Conservation (phyloP, 2,888 invertebrate species). For the Lasioglossum morio region DNA sequence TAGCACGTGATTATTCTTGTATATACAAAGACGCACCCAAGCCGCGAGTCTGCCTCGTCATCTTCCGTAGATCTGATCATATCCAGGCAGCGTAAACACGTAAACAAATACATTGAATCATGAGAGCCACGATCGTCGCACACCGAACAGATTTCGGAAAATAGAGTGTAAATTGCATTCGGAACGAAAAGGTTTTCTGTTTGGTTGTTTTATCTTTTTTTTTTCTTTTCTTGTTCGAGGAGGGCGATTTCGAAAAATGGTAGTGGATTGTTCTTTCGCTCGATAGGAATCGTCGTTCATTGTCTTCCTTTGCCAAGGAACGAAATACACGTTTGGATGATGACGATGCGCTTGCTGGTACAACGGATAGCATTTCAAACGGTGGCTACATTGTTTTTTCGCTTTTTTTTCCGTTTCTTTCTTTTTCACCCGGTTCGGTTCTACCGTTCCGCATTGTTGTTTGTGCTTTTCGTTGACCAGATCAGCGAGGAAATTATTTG, state of each 20-base stretch:
- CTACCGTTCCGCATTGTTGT: background rate
- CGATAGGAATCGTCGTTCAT: constrained; percentile 20
- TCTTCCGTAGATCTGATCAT: constrained; percentile 74
- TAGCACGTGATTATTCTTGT: constrained; percentile 73
- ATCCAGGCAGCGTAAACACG: constrained; percentile 77
- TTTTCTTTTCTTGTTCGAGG: background rate
- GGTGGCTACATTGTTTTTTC: background rate
- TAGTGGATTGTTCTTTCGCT: background rate
- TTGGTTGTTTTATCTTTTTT: background rate
- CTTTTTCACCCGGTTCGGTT: background rate
- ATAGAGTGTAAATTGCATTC: constrained; percentile 40
- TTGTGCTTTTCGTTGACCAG: constrained; percentile 44
- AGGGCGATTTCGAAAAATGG: constrained; percentile 31
- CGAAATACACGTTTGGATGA: constrained; percentile 54
- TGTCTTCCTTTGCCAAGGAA: constrained; percentile 56
- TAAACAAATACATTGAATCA: constrained; percentile 71
- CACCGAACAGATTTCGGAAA: constrained; percentile 39
- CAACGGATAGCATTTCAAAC: constrained; percentile 58
- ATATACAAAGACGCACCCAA: constrained; percentile 77
- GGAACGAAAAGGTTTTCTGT: background rate
- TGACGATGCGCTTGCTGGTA: constrained; percentile 67
- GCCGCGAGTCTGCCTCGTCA: constrained; percentile 72
- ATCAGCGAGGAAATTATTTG: constrained; percentile 17
- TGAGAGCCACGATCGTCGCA: constrained; percentile 25
- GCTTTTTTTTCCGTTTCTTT: background rate